Base-by-base conservation (phyloP, 2,113 vertebrate species). In the Papio anubis region DNA sequence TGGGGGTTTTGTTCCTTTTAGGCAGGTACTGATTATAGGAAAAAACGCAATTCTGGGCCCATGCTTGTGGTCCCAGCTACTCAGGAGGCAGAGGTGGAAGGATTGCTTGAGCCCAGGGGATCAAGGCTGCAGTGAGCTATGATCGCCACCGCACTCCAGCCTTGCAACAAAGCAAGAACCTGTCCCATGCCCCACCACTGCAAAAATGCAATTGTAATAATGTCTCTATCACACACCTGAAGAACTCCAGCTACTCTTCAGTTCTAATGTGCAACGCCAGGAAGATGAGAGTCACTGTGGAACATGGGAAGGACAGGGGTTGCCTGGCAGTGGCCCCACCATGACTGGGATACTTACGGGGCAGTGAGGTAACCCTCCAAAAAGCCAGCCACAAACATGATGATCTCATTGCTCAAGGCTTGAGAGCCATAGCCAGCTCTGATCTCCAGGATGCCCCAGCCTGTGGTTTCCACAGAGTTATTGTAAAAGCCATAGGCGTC, bases 281-380 rank as follows among this genome's bases (percentile, higher is more conserved):
- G 52, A 86, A 88, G 68, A 83, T 27, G 70, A 95, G 72, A 55
- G 10, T 3, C n/a, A 38, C 20, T 18, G 20, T 0, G 48, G 79
- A 50, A 40, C n/a, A 80, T 82, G 84, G 93, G 82, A 87, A 64
- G 40, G 40, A 91, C 8, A 45, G 64, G 45, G 45, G 4, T 68
- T 25, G 43, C 61, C 61, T 40, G 45, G 55, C 10, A 48, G 66
- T 55, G 57, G 40, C n/a, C 80, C 59, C 38, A 48, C 40, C 25
- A 9, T 6, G 21, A 72, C n/a, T 12, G 1, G 30, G 45, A n/a
- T 98, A 99, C 99, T 99, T 98, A 99, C 99, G 97, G 98, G 43
- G 99, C 99, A 0, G 99, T 99, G 85, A 99, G 99, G 98, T 99
- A 99, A 0, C 99, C 99, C 97, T 99, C 99, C 43, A 99, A 98